Evolutionary conservation across 2,113 vertebrate genomes (phyloP).

Genomic region (Cheirogaleus medius): DNA sequence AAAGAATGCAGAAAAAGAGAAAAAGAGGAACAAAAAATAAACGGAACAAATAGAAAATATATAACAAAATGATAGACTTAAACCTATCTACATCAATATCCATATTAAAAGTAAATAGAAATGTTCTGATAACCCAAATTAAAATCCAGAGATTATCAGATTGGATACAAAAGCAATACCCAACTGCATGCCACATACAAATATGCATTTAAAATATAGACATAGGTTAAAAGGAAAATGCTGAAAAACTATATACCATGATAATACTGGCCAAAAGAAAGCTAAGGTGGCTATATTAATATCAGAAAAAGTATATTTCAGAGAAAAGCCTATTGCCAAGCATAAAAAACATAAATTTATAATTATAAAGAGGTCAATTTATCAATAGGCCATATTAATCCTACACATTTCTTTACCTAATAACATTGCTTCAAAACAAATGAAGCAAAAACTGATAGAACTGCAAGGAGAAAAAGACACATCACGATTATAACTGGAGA

Average conservation of each 20-base stretch:
- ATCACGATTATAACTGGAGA: background rate
- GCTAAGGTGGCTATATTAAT: background rate
- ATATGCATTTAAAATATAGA: background rate
- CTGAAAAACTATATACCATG: background rate
- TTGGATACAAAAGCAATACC: background rate
- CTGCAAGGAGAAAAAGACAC: background rate
- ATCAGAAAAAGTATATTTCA: background rate
- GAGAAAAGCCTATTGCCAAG: background rate
- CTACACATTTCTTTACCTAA: background rate
- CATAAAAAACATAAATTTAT: background rate
- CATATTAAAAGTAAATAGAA: background rate
- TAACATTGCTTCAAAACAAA: background rate
- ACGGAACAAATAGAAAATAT: background rate
- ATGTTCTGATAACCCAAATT: background rate
- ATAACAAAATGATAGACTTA: background rate
- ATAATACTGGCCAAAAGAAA: background rate
- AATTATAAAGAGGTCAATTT: background rate
- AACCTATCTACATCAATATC: background rate
- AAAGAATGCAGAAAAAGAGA: background rate
- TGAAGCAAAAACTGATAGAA: background rate
- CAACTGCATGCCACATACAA: background rate
- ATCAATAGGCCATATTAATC: background rate
- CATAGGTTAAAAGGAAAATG: background rate
- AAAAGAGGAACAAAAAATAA: background rate
- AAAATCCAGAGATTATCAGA: background rate